Base-by-base conservation (phyloP, 2,113 vertebrate species). In the Amphiprion percula region DNA sequence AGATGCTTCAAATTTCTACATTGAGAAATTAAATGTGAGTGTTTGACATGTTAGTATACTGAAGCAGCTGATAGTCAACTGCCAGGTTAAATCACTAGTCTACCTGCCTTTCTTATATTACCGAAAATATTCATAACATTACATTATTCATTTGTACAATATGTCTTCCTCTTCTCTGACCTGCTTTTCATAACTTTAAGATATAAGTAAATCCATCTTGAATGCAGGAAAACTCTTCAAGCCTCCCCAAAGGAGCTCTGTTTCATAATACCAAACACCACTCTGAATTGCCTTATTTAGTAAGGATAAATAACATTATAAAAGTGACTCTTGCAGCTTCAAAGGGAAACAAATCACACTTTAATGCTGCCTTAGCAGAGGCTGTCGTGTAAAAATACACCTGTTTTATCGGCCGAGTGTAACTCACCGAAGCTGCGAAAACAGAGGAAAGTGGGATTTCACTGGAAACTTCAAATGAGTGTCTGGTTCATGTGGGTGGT, bases 401-500 rank as follows among this genome's bases (percentile, higher is more conserved):
- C 77, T 87, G 77, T 73, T 50, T 53, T 33, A 12, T 63, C 26
- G 49, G 10, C n/a, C 4, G 3, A 50, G 30, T 58, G 4, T 72
- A 74, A 68, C 33, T 65, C 1, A 49, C 3, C 44, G 24, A 71
- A 80, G 19, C 56, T 54, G 49, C 67, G 59, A 44, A 1, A 44
- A 19, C 33, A 64, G 15, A 68, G 56, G 54, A 77, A 63, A 62
- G 16, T 63, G 19, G 28, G 28, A 58, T 66, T 72, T 81, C 14
- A 73, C 1, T 80, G 54, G 49, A 83, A 76, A 79, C 59, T 70
- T 79, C 44, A 83, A 53, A 52, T 77, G 62, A 17, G 44, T 63
- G 62, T 77, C 60, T 87, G 70, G 41, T 83, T 89, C 64, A 72
- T 75, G 77, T 90, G 85, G 77, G 70, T 86, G 83, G 81, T 84